These are phyloP conservation scores for Drosophila ficusphila DNA, from an alignment of 1,140 invertebrate species.

Conservation along the genomic window DNA sequence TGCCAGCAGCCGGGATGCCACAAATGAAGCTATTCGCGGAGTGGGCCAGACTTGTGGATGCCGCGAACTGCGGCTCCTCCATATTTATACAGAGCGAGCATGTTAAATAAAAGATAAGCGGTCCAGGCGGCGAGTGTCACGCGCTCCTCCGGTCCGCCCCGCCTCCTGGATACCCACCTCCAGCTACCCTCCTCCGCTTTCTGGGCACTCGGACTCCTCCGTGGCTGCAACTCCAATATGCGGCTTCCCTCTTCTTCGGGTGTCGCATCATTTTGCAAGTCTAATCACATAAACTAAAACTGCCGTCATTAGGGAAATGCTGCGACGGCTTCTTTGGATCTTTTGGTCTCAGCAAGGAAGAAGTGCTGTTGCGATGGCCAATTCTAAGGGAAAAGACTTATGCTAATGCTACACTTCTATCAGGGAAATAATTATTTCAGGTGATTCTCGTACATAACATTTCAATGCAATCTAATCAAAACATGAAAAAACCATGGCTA, in stretches of 20 bases:
- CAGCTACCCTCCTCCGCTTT: not conserved
- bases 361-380: constrained; percentile 1
- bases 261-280: constrained; percentile 60
- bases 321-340: constrained; percentile 37
- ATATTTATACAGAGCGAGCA: constrained; percentile 79
- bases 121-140: constrained; percentile 68
- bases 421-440: not conserved
- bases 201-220: not conserved
- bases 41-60: constrained; percentile 24
- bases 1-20: constrained; percentile 25
- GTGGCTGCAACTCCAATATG: not conserved
- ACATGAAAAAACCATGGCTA: not conserved
- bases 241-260: constrained; percentile 7
- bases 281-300: constrained; percentile 67
- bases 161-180: not conserved
- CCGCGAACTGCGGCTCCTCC: constrained; percentile 45
- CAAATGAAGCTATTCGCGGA: constrained; percentile 75
- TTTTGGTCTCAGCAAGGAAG: constrained; percentile 8
- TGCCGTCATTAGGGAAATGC: constrained; percentile 38
- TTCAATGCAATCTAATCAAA: not conserved
- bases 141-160: constrained; percentile 32
- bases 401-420: constrained; percentile 11
- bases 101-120: constrained; percentile 82
- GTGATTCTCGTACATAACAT: not conserved
- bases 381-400: constrained; percentile 13